Base-by-base conservation (phyloP, 2,797 vertebrate species). In the Hyperoplus immaculatus region DNA sequence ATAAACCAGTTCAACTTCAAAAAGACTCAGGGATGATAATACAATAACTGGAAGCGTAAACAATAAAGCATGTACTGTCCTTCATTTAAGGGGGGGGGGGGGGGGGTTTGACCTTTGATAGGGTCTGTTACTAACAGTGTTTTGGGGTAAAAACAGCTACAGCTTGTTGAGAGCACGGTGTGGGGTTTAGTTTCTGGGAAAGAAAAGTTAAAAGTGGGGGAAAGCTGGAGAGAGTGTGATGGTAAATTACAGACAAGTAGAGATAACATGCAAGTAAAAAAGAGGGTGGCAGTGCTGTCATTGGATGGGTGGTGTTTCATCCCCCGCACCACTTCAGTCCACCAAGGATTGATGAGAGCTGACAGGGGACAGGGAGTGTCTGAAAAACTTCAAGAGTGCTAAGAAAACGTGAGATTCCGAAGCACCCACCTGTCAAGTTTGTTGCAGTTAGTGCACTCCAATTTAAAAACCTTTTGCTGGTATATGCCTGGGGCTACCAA, bases 401-500 rank as follows among this genome's bases (percentile, higher is more conserved):
- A 14, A 29, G 29, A 57, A 59, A 79, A 75, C 54, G 50, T 67
- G 41, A 72, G 43, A 80, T 69, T 80, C 38, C 76, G 10, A 2
- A 80, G 68, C 15, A 51, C 29, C 47, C 45, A 77, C 80, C 65
- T 76, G 78, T 83, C 77, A 80, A 65, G 68, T 79, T 78, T 86
- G 74, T 71, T 82, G 57, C 85, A 83, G 66, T 86, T 85, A 81
- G 78, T 50, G 42, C 67, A 53, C 70, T 69, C 46, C 55, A 70
- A 78, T 80, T 88, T 77, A 60, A 72, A 77, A 6, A 66, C 42
- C 56, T 50, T 84, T 69, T 51, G 16, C 70, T 69, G 67, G 57
- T 53, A 42, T 66, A 53, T 4, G 72, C 77, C 78, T 1, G 70
- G 66, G 76, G 87, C 73, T 65, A 75, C 0, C 0, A 16, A 62